Conservation (phyloP, 2,797 vertebrate genomes). For the Hyperoplus lanceolatus region DNA sequence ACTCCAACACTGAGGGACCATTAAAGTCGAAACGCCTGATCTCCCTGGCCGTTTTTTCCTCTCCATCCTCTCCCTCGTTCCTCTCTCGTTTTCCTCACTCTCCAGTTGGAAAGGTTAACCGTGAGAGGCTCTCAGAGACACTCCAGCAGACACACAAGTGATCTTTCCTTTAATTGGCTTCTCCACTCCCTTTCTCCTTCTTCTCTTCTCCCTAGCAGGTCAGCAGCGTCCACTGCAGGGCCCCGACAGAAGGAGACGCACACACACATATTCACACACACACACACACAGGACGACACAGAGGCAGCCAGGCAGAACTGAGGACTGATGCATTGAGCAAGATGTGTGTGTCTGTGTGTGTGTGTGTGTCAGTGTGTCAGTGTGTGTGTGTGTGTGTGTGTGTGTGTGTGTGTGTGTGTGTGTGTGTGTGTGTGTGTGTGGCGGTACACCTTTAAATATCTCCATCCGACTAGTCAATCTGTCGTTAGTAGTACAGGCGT, state of each 20-base stretch:
- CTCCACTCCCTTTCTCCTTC: conserved; percentile 83
- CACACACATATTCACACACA: conserved; percentile 37
- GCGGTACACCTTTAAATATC: conserved; percentile 69
- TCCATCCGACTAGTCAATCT: conserved; percentile 72
- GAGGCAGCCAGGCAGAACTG: conserved; percentile 81
- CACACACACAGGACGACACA: conserved; percentile 37
- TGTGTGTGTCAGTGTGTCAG: too few species aligned
- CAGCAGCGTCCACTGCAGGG: conserved; percentile 78
- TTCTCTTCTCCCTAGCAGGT: conserved; percentile 83
- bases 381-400: neutral
- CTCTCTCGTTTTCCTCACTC: conserved; percentile 78
- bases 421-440: conserved; percentile 33
- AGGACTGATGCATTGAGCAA: conserved; percentile 63
- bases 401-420: conserved; percentile 8
- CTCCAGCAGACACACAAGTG: conserved; percentile 85
- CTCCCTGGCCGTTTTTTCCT: conserved; percentile 77
- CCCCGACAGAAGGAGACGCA: conserved; percentile 66
- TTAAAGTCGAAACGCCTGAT: conserved; percentile 80
- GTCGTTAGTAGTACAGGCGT: conserved; percentile 74
- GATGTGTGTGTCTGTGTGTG: conserved; percentile 34
- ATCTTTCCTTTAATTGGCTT: conserved; percentile 90
- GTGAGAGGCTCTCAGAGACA: conserved; percentile 83
- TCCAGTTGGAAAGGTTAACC: conserved; percentile 84
- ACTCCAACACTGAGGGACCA: conserved; percentile 80
- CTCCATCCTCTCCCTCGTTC: conserved; percentile 75